phyloP scores from a whole-genome alignment of 1,140 invertebrate genomes.

The Arctopsyche grandis region DNA sequence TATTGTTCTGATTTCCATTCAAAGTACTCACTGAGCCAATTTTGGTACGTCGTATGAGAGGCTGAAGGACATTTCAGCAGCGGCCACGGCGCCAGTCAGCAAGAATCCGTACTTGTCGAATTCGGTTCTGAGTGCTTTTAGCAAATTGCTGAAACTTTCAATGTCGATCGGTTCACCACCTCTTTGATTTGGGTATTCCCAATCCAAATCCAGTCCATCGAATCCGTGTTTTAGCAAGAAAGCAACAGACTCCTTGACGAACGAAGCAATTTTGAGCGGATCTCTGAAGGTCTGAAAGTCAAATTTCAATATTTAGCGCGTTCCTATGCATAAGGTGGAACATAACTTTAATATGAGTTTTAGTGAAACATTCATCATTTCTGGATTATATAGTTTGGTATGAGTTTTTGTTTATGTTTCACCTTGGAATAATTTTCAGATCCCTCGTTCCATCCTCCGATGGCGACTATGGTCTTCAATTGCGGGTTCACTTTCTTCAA shows the following conservation, averaged over 20 bases:
- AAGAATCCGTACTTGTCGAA: slow-evolving; percentile 67
- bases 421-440: slow-evolving; percentile 64
- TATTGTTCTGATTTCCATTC: not conserved
- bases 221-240: slow-evolving; percentile 74
- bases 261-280: slow-evolving; percentile 65
- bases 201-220: slow-evolving; percentile 84
- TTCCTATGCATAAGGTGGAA: too few species aligned
- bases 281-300: slow-evolving; percentile 65
- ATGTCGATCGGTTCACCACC: slow-evolving; percentile 68
- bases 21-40: slow-evolving; percentile 58
- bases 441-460: slow-evolving; percentile 73
- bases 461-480: slow-evolving; percentile 69
- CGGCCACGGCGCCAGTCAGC: slow-evolving; percentile 72
- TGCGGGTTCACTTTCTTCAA: slow-evolving; percentile 67
- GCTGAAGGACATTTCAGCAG: slow-evolving; percentile 66
- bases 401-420: not conserved
- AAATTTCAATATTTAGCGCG: not conserved
- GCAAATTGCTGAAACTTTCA: slow-evolving; percentile 64
- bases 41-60: slow-evolving; percentile 70
- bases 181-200: slow-evolving; percentile 81
- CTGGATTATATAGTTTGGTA: too few species aligned
- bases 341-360: too few species aligned
- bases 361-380: too few species aligned
- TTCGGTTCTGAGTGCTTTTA: slow-evolving; percentile 69
- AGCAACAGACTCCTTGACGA: slow-evolving; percentile 69